phyloP scores from a whole-genome alignment of 2,888 invertebrate species.

The Holacanthella duospinosa region DNA sequence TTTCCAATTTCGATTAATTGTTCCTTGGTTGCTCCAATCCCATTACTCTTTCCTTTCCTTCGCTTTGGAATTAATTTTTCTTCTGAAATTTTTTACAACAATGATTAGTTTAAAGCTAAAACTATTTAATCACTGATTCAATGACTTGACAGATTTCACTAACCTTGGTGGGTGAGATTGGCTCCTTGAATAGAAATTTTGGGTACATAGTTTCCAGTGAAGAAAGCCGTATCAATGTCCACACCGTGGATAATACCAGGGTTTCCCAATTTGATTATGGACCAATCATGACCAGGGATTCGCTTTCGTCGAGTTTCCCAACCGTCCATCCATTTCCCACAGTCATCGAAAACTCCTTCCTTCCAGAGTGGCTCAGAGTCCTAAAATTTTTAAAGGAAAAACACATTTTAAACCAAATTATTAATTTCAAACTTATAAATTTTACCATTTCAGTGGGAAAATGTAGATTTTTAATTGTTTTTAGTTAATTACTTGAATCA shows the following conservation, averaged over 20 bases:
- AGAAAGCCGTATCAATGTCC: slow-evolving; percentile 52
- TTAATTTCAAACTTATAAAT: not conserved
- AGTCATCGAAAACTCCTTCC: slow-evolving; percentile 50
- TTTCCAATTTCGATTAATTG: slow-evolving; percentile 45
- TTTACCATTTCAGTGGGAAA: not conserved
- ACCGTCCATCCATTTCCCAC: slow-evolving; percentile 59
- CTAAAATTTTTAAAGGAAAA: slow-evolving; percentile 20
- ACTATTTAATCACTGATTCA: not conserved
- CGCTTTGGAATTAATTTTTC: slow-evolving; percentile 23
- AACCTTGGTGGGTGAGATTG: slow-evolving; percentile 47
- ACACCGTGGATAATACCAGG: slow-evolving; percentile 50
- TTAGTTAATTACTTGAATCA: slow-evolving; percentile 43
- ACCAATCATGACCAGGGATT: slow-evolving; percentile 54
- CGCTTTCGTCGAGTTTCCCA: slow-evolving; percentile 57
- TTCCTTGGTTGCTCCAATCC: slow-evolving; percentile 46
- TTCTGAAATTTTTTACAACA: slow-evolving; percentile 12
- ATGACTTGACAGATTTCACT: no score
- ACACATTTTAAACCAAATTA: not conserved
- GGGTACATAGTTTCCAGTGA: slow-evolving; percentile 55
- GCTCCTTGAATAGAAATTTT: slow-evolving; percentile 54
- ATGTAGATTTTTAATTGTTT: not conserved
- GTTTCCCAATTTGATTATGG: slow-evolving; percentile 50
- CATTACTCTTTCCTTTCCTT: slow-evolving; percentile 36
- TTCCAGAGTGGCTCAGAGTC: slow-evolving; percentile 50
- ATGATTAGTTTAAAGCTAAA: not conserved